Conservation (phyloP, 2,888 invertebrate genomes). For the Ectobius pallidus region DNA sequence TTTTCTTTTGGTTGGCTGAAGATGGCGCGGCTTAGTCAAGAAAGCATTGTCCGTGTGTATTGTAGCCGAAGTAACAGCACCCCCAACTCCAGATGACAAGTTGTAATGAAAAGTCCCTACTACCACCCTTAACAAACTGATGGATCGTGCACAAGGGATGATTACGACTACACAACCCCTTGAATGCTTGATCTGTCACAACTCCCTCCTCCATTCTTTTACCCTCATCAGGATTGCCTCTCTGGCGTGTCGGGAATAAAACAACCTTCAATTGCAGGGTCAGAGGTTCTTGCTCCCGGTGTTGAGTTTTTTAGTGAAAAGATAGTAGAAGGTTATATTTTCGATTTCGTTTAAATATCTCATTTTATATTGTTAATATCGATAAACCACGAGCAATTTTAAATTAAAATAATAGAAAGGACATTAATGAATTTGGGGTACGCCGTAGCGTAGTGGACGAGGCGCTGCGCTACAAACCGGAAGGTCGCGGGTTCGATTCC, state of each 20-base stretch:
- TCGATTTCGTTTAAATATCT: no score
- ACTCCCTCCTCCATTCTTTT: background rate
- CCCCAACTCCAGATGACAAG: background rate
- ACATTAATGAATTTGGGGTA: no score
- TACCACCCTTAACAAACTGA: conserved; percentile 27
- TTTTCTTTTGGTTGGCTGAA: background rate
- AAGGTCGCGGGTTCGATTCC: no score
- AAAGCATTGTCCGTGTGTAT: conserved; percentile 24
- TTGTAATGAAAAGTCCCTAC: conserved; percentile 29
- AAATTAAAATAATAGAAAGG: no score
- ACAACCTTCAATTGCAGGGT: conserved; percentile 3
- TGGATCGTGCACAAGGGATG: conserved; percentile 26
- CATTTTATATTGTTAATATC: no score
- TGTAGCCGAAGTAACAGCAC: conserved; percentile 22
- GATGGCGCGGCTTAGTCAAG: conserved; percentile 3
- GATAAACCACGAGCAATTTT: no score
- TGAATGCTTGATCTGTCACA: conserved; percentile 17
- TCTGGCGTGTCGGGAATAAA: conserved; percentile 4
- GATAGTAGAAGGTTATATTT: no score
- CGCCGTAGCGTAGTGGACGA: no score
- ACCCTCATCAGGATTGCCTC: background rate
- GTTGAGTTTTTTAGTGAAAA: background rate
- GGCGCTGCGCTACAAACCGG: no score
- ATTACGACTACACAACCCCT: conserved; percentile 14
- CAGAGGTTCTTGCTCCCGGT: background rate